These are phyloP conservation scores for Pinctada fucata DNA, from an alignment of 2,888 invertebrate species.

Conservation along the genomic window DNA sequence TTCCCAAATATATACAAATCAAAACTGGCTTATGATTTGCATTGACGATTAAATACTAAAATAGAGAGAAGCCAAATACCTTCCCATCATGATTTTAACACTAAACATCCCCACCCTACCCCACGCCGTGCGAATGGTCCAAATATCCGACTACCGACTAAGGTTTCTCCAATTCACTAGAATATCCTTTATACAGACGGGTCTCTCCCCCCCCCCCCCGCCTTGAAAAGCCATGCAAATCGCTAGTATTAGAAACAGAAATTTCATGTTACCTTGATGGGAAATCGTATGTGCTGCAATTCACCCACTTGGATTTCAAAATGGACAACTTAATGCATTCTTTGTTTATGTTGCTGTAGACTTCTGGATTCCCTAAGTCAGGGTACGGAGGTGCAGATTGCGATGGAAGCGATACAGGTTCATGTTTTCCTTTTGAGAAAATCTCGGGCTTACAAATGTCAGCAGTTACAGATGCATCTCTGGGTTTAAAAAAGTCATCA, in stretches of 20 bases:
- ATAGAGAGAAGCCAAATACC: background rate
- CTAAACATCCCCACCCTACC: too few species aligned
- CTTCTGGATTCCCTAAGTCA: background rate
- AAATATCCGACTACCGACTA: too few species aligned
- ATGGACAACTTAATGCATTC: background rate
- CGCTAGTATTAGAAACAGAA: background rate
- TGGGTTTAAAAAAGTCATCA: background rate
- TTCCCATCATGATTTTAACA: background rate
- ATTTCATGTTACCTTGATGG: background rate
- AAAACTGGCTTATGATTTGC: background rate
- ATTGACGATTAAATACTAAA: background rate
- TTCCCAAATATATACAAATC: conserved; percentile 1
- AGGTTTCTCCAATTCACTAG: too few species aligned
- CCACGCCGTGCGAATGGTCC: too few species aligned
- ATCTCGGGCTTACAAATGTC: background rate
- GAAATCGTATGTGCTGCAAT: background rate
- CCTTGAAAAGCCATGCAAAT: too few species aligned
- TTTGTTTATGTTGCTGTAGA: background rate
- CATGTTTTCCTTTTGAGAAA: background rate
- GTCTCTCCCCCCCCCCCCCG: too few species aligned
- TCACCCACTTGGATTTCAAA: background rate
- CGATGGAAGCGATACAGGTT: background rate
- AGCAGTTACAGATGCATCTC: too few species aligned
- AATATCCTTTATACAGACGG: too few species aligned
- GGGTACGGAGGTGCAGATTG: background rate